phyloP scores from a whole-genome alignment of 2,888 invertebrate genomes.

The Orgyia antiqua region DNA sequence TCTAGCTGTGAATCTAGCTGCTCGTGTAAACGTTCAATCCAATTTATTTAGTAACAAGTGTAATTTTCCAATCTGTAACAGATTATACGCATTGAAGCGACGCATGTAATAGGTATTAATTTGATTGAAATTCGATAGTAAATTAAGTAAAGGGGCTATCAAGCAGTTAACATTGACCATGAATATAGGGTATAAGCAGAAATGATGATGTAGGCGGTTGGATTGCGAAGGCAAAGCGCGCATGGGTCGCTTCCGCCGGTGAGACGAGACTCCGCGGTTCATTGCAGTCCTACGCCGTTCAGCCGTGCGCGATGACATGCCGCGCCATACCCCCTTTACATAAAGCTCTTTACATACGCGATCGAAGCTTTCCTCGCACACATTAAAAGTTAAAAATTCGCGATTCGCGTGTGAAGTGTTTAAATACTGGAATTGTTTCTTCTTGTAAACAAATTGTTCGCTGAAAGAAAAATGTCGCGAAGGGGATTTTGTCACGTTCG shows the following conservation, averaged over 20 bases:
- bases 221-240: slow-evolving; percentile 27
- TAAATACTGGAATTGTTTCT: slow-evolving; percentile 24
- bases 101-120: slow-evolving; percentile 24
- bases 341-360: slow-evolving; percentile 32
- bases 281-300: slow-evolving; percentile 56
- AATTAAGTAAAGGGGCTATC: slow-evolving; percentile 33
- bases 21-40: slow-evolving; percentile 15
- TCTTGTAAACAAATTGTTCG: slow-evolving; percentile 26
- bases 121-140: slow-evolving; percentile 17
- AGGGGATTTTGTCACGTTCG: slow-evolving; percentile 60
- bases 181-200: slow-evolving; percentile 35
- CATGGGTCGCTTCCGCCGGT: slow-evolving; percentile 32
- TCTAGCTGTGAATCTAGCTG: slow-evolving; percentile 13
- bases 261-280: slow-evolving; percentile 13
- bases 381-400: slow-evolving; percentile 14
- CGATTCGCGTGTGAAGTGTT: slow-evolving; percentile 46
- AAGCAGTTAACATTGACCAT: slow-evolving; percentile 57
- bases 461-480: slow-evolving; percentile 40
- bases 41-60: slow-evolving; percentile 22
- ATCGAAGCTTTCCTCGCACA: slow-evolving; percentile 22
- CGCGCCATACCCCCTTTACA: slow-evolving; percentile 32
- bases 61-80: slow-evolving; percentile 23
- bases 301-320: slow-evolving; percentile 59
- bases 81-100: slow-evolving; percentile 15
- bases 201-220: slow-evolving; percentile 10